These are phyloP conservation scores for Hirtodrosophila duncani DNA, from an alignment of 2,888 invertebrate species.

Conservation along the genomic window DNA sequence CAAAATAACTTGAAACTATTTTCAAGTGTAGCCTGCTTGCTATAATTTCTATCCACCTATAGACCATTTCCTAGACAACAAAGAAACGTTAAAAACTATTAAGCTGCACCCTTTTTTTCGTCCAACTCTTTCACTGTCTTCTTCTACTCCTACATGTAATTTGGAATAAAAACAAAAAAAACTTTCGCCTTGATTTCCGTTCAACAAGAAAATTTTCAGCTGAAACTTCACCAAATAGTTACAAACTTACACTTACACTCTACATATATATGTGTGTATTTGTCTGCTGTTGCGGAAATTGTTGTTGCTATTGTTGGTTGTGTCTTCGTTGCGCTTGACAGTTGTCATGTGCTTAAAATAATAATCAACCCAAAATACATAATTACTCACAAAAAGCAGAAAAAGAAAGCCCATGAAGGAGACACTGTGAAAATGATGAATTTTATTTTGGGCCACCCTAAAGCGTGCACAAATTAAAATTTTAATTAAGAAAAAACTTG, in stretches of 20 bases:
- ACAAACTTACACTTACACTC: conserved; percentile 3
- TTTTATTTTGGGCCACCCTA: no score
- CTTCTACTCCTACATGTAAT: conserved; percentile 32
- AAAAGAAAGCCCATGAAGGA: conserved; percentile 36
- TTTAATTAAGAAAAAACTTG: no score
- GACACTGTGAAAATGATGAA: no score
- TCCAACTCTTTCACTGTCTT: conserved; percentile 16
- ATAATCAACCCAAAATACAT: conserved; percentile 32
- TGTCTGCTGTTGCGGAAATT: conserved; percentile 41
- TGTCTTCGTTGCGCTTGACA: conserved; percentile 23
- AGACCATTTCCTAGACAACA: conserved; percentile 4
- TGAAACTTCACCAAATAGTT: conserved; percentile 42
- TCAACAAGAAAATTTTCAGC: conserved; percentile 54
- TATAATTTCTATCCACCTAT: no score
- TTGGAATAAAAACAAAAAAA: conserved; percentile 34
- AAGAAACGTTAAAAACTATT: conserved; percentile 2
- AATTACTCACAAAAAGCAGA: conserved; percentile 21
- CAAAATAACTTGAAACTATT: not conserved
- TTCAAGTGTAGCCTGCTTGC: no score
- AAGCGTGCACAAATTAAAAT: no score
- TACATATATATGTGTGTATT: conserved; percentile 3
- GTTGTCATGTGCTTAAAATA: conserved; percentile 45
- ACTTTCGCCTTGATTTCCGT: conserved; percentile 56
- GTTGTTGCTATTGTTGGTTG: conserved; percentile 2
- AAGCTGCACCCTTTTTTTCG: conserved; percentile 40